These are phyloP conservation scores for Phocoena phocoena DNA, from an alignment of 2,113 vertebrate genomes.

Conservation along the genomic window DNA sequence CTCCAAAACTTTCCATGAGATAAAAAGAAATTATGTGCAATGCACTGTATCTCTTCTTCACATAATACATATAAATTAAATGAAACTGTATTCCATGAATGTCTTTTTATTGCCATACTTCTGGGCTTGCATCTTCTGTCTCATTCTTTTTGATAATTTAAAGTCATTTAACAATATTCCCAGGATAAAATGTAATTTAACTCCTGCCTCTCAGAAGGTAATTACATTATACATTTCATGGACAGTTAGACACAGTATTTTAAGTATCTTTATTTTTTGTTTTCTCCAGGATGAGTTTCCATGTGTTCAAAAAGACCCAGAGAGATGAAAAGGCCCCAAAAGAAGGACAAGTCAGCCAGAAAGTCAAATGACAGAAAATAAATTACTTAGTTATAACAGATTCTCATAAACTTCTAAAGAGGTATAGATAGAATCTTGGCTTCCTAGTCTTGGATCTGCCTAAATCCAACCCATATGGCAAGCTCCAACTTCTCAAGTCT, in stretches of 20 bases:
- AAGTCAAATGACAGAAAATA: slow-evolving; percentile 21
- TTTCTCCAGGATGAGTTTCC: not conserved
- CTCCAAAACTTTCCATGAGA: not conserved
- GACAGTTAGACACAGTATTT: not conserved
- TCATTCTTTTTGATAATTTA: not conserved
- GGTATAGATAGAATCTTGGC: not conserved
- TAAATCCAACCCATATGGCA: not conserved
- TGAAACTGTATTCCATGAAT: not conserved
- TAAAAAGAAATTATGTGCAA: not conserved
- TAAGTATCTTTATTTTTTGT: not conserved
- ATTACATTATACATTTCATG: not conserved
- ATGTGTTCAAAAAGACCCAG: not conserved
- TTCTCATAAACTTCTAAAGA: not conserved
- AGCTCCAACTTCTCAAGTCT: not conserved
- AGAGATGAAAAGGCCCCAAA: not conserved
- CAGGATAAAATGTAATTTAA: slow-evolving; percentile 9
- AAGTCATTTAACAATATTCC: slow-evolving; percentile 26
- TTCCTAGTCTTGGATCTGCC: not conserved
- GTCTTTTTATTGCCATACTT: not conserved
- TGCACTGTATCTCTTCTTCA: not conserved
- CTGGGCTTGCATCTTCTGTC: not conserved
- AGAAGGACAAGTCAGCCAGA: not conserved
- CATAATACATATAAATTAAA: not conserved
- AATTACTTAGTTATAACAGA: not conserved
- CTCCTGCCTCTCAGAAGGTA: not conserved